Evolutionary conservation across 2,888 invertebrate genomes (phyloP).

Genomic region (Epistrophe eligans): DNA sequence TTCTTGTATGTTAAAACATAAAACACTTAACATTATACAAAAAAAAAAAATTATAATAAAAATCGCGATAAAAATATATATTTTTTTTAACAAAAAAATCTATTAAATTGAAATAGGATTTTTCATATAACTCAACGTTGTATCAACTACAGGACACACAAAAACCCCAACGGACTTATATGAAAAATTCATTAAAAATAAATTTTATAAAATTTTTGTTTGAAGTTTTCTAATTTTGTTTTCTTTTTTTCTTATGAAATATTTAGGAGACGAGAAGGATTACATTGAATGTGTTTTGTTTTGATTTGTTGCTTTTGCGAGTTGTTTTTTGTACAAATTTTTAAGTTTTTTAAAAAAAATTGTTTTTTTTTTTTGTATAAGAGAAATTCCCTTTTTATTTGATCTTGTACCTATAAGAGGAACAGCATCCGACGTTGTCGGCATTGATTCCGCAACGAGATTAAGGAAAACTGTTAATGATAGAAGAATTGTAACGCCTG

Average conservation of each 20-base stretch:
- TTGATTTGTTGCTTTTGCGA: slow-evolving; percentile 62
- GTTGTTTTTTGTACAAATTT: slow-evolving; percentile 44
- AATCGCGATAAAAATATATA: slow-evolving; percentile 37
- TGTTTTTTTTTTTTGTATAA: slow-evolving; percentile 60
- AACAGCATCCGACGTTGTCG: slow-evolving; percentile 92
- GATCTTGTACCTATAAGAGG: slow-evolving; percentile 76
- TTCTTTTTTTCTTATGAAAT: slow-evolving; percentile 72
- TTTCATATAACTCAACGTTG: slow-evolving; percentile 75
- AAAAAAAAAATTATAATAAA: slow-evolving; percentile 41
- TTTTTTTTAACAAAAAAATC: slow-evolving; percentile 19
- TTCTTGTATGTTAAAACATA: slow-evolving; percentile 38
- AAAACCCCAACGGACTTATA: slow-evolving; percentile 73
- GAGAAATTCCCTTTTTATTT: slow-evolving; percentile 66
- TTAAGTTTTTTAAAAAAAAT: slow-evolving; percentile 31
- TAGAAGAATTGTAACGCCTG: slow-evolving; percentile 98
- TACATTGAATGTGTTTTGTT: slow-evolving; percentile 57
- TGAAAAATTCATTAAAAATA: slow-evolving; percentile 58
- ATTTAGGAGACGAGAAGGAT: slow-evolving; percentile 54
- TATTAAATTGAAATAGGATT: slow-evolving; percentile 34
- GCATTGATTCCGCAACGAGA: slow-evolving; percentile 98
- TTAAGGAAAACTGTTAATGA: slow-evolving; percentile 99
- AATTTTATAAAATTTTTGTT: background rate
- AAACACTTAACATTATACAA: slow-evolving; percentile 68
- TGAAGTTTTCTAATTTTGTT: slow-evolving; percentile 3
- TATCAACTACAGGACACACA: slow-evolving; percentile 69